phyloP scores from a whole-genome alignment of 30 jellyfish, hydroid and myxozoan species.

The Sanderia malayensis region DNA sequence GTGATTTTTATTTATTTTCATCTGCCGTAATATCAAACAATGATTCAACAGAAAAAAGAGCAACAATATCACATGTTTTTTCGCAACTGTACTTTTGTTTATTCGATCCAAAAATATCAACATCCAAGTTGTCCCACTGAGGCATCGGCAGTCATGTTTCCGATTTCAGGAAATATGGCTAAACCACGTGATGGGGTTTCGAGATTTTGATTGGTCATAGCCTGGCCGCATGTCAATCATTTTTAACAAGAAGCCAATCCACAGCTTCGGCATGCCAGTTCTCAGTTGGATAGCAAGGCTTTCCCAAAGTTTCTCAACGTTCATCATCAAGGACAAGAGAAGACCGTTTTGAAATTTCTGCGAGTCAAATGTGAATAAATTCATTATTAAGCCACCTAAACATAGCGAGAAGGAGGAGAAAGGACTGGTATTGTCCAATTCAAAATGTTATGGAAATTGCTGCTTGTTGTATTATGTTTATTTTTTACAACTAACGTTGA shows the following conservation, averaged over 20 bases:
- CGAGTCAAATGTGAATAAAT: no score
- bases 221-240: constrained; percentile 43
- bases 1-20: not conserved
- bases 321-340: no score
- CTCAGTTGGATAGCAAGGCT: constrained; percentile 40
- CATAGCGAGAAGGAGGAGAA: no score
- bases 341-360: no score
- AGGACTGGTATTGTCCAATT: no score
- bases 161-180: constrained; percentile 41
- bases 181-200: constrained; percentile 29
- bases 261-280: not conserved
- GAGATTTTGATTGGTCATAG: constrained; percentile 27
- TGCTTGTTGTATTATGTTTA: not conserved
- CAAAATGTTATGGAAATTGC: constrained; percentile 4
- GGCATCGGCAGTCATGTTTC: constrained; percentile 34
- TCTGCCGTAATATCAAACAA: not conserved
- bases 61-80: constrained; percentile 4
- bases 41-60: not conserved
- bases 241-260: constrained; percentile 22
- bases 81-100: constrained; percentile 26
- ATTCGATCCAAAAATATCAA: constrained; percentile 47
- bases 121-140: constrained; percentile 33
- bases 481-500: constrained; percentile 1
- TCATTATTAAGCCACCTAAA: no score
- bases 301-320: constrained; percentile 12